Conservation (phyloP, 2,113 vertebrate species). For the Nycticryphes semicollaris region DNA sequence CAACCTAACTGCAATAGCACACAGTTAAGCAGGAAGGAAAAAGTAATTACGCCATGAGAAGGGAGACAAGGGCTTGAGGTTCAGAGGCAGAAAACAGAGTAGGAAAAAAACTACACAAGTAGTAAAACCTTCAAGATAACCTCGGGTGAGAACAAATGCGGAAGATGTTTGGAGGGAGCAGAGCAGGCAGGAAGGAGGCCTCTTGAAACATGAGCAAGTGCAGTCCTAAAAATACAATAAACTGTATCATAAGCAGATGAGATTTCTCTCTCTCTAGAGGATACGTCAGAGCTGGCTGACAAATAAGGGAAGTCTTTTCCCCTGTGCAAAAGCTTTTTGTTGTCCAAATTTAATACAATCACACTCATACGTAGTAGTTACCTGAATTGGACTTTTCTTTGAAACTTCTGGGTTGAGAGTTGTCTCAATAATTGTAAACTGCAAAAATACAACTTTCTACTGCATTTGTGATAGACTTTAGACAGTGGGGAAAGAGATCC, state of each 20-base stretch:
- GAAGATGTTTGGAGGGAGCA: background rate
- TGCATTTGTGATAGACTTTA: background rate
- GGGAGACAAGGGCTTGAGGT: background rate
- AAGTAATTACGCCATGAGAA: background rate
- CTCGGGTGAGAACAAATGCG: background rate
- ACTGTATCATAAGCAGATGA: fast-evolving
- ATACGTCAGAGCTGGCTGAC: background rate
- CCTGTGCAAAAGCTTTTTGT: background rate
- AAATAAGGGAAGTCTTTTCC: background rate
- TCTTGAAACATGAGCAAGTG: background rate
- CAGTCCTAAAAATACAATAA: background rate
- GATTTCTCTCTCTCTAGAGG: background rate
- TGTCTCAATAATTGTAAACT: background rate
- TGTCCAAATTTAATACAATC: background rate
- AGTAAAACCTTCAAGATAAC: background rate
- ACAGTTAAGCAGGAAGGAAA: background rate
- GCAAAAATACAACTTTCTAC: background rate
- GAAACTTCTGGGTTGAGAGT: background rate
- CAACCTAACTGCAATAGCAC: background rate
- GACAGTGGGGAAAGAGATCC: background rate
- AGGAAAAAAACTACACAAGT: background rate
- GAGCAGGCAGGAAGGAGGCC: background rate
- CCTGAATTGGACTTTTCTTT: background rate
- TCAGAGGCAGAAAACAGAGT: background rate
- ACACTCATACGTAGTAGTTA: no score